Percentiles rank a stretch among this genome's conserved stretches.
phyloP scores from a whole-genome alignment of 2,113 vertebrate genomes.

The Vulpes lagopus region DNA sequence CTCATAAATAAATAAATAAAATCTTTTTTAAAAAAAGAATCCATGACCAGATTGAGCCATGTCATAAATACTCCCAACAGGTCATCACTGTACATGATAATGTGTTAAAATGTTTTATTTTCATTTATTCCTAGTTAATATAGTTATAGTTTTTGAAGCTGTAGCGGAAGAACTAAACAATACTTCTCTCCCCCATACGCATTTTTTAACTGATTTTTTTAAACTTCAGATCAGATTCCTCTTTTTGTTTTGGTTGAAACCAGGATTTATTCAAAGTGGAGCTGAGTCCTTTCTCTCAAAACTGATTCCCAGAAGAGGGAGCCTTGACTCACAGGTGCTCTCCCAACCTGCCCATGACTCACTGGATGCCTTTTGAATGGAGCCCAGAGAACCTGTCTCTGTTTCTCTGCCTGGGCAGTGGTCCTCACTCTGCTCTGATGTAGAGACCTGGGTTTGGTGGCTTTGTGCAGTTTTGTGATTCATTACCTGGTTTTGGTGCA shows the following conservation, averaged over 20 bases:
- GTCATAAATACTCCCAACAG: not conserved
- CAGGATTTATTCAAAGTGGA: constrained; percentile 56
- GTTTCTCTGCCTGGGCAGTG: constrained; percentile 57
- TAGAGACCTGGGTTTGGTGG: not conserved
- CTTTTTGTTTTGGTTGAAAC: constrained; percentile 33
- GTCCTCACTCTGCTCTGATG: not conserved
- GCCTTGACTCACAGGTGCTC: constrained; percentile 33
- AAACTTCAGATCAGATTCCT: not conserved
- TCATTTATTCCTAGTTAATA: not conserved
- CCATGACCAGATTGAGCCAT: not conserved
- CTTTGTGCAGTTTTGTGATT: not conserved
- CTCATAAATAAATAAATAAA: too few relatives aligned
- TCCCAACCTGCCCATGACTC: constrained; percentile 61
- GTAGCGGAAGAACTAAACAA: not conserved
- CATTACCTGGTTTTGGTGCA: constrained; percentile 38
- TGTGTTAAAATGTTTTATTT: not conserved
- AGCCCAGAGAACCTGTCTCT: constrained; percentile 30
- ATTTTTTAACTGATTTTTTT: not conserved
- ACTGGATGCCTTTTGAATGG: constrained; percentile 14
- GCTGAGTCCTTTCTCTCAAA: constrained; percentile 50
- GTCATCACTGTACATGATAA: not conserved
- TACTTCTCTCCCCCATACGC: too few relatives aligned
- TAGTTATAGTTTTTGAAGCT: not conserved
- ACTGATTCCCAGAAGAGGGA: constrained; percentile 26
- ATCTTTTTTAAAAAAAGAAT: not conserved